phyloP scores from a whole-genome alignment of 2,797 vertebrate genomes.

The Scomberomorus guttatus region DNA sequence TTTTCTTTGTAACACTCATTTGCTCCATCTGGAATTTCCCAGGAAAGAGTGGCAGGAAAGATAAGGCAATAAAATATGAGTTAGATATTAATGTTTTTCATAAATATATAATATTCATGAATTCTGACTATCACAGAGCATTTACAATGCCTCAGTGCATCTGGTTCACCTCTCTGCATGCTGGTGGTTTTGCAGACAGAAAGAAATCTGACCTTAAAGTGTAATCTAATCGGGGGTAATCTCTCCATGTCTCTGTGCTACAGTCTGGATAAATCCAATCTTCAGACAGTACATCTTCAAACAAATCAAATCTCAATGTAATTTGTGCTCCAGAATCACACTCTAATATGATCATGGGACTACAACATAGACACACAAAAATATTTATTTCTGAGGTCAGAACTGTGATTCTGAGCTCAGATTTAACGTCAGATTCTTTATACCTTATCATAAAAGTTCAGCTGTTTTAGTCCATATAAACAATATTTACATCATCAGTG shows the following conservation, averaged over 20 bases:
- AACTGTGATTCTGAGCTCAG: too few relatives aligned
- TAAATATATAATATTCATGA: constrained; percentile 13
- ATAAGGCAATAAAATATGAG: too few relatives aligned
- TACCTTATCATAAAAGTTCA: too few relatives aligned
- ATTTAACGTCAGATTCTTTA: too few relatives aligned
- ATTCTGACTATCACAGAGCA: constrained; percentile 1
- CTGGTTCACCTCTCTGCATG: not conserved
- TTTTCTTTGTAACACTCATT: not conserved
- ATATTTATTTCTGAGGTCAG: constrained; percentile 10
- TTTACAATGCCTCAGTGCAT: not conserved
- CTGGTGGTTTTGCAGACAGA: constrained; percentile 13
- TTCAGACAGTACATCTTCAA: constrained; percentile 59
- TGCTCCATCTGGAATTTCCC: not conserved
- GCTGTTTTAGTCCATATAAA: not conserved
- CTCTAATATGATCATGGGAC: constrained; percentile 54
- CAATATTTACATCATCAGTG: not conserved
- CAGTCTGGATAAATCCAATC: constrained; percentile 55
- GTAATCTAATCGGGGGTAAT: constrained; percentile 61
- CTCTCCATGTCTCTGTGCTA: constrained; percentile 29
- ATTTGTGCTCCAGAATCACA: constrained; percentile 38
- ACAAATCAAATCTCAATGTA: constrained; percentile 60
- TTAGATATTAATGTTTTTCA: not conserved
- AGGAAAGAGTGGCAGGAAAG: not conserved
- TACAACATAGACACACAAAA: not conserved
- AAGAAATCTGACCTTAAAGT: constrained; percentile 60